Base-by-base conservation (phyloP, 1,140 invertebrate species). In the Anastrepha ludens region DNA sequence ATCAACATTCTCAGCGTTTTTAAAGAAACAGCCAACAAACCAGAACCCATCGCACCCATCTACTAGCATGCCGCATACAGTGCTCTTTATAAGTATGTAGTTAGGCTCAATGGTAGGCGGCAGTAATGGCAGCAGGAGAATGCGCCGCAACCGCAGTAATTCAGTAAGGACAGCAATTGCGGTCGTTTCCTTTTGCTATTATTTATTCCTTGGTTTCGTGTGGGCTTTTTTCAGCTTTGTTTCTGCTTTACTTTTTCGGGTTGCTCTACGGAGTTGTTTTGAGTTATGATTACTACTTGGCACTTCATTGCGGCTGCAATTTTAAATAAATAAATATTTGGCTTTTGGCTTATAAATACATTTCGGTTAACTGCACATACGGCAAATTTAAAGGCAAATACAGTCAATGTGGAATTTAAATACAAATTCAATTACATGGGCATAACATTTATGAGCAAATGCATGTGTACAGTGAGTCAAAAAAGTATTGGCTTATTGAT, bases 161-260 rank as follows among this genome's bases (percentile, higher is more conserved):
- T 81, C 47, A 55, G 74, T 81, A 81, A 81, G 74, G 74, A 81
- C 74, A 81, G 74, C 74, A 81, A 81, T 81, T 81, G 74, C 74
- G 74, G 74, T 81, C 47, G 17, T 81, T 81, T 81, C 74, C 74
- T 55, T 50, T 81, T 50, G 47, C 50, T 50, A 50, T 9, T 81
- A 50, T 55, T 55, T 55, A 55, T 81, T 41, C 50, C 47, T 55
- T 20, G 47, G 20, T 81, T 81, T 58, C 13, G 17, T 47, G 17
- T 17, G 13, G 17, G 41, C 0, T n/a, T 44, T 74, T 44, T 47
- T 74, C 13, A 20, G 13, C 44, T 44, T 44, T 15, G 11, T 17
- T 47, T 74, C 44, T 47, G 11, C 17, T 47, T 50, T 8, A n/a
- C 9, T 29, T 15, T 81, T 81, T 81, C 47, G 44, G 74, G 2